Evolutionary conservation across 2,113 vertebrate species (phyloP), one percentile per base, ranked within the genome.

Genomic region (Sarotherodon lohbergeri): DNA sequence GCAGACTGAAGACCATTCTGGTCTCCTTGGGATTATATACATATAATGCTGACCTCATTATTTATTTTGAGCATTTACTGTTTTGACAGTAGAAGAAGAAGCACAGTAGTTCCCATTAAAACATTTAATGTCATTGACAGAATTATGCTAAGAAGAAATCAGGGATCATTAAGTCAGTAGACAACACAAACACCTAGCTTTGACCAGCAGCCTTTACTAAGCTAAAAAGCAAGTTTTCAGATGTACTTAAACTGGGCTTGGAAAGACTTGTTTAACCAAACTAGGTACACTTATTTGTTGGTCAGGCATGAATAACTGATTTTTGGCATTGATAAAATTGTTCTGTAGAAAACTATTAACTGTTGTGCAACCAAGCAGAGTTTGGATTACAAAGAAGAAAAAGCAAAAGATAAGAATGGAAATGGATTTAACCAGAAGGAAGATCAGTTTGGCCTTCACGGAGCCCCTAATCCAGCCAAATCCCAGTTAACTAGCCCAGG

Each of bases 401-500:
- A 84, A 71, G 11, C 68, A 36, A 84, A 78, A 82, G 86, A 91
- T 82, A 88, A 89, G 83, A 86, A 88, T 83, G 57, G 73, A 93
- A 91, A 93, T 91, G 82, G 86, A 81, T 93, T 93, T 85, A 88
- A 93, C 61, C 81, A 82, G 86, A 78, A 86, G 91, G 76, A 89
- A 57, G 84, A 92, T 91, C 85, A 87, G 84, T 88, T 94, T 90
- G 86, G 85, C 81, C 73, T 94, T 93, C 86, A 88, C 9, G 84
- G 90, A 94, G 83, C 80, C 84, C 86, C 90, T 93, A 95, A 95
- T 95, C 92, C 90, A 81, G 87, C 87, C 84, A 90, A 89, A 95
- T 94, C 90, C 89, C 93, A 89, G 93, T 93, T 94, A 95, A 95
- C 95, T 88, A 90, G 88, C 89, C 95, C 95, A 96, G 95, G 95